A percentile compares a stretch with the other conserved stretches of the same genome.
Conservation (phyloP, 1,140 invertebrate genomes). For the Anastrepha ludens region DNA sequence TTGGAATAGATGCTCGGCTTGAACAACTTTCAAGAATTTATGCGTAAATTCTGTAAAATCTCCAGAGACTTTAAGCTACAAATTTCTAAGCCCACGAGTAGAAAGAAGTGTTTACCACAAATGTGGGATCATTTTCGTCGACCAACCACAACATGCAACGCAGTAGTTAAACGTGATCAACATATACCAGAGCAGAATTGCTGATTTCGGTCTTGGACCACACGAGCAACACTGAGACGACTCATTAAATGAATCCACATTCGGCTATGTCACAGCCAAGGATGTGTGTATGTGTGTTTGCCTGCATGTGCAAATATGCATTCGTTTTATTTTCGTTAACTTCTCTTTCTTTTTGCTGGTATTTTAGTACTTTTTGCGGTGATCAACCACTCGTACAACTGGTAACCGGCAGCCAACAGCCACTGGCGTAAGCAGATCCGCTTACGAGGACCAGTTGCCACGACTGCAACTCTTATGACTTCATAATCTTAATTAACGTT, state of each 20-base stretch:
- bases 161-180: constrained; percentile 38
- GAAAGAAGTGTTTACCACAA: not conserved
- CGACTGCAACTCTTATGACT: constrained; percentile 69
- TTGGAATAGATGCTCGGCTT: too few species aligned
- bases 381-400: not conserved
- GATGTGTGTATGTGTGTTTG: not conserved
- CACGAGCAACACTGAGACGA: not conserved
- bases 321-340: not conserved
- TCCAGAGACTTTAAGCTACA: too few species aligned
- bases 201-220: constrained; percentile 29
- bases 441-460: constrained; percentile 17
- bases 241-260: not conserved
- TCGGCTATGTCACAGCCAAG: not conserved
- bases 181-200: not conserved
- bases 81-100: too few species aligned
- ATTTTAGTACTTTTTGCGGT: constrained; percentile 38
- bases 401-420: constrained; percentile 8
- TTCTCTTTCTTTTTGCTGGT: not conserved
- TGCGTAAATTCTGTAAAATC: too few species aligned
- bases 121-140: not conserved
- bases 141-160: not conserved
- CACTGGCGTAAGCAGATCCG: constrained; percentile 42
- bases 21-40: too few species aligned
- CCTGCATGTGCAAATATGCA: not conserved
- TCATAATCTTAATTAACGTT: constrained; percentile 75